Conservation (phyloP, 2,888 invertebrate genomes). For the Trissonchulus latispiculum region DNA sequence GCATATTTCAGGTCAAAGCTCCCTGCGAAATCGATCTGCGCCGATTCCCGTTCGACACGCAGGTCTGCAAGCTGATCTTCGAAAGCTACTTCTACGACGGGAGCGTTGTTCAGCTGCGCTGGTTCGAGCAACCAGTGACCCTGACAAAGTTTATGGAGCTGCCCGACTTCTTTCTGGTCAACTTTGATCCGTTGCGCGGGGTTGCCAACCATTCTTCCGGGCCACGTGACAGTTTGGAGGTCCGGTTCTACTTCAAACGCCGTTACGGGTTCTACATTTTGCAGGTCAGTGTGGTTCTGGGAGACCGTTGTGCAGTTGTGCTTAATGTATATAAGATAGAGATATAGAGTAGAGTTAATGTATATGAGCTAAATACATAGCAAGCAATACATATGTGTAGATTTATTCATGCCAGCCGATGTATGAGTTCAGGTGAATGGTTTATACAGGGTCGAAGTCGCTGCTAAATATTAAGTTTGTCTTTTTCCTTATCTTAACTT, state of each 20-base stretch:
- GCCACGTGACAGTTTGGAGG: conserved; percentile 33
- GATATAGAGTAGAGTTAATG: too few relatives aligned
- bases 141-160: conserved; percentile 40
- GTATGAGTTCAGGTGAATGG: too few relatives aligned
- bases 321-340: too few relatives aligned
- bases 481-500: too few relatives aligned
- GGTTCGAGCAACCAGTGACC: conserved; percentile 42
- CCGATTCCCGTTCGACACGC: conserved; percentile 40
- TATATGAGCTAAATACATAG: too few relatives aligned
- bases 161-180: conserved; percentile 42
- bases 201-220: conserved; percentile 33
- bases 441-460: too few relatives aligned
- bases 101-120: conserved; percentile 29
- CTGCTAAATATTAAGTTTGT: too few relatives aligned
- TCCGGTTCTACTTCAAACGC: conserved; percentile 40
- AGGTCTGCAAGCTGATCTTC: conserved; percentile 35
- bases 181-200: conserved; percentile 33
- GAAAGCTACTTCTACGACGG: conserved; percentile 40
- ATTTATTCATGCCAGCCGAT: too few relatives aligned
- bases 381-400: too few relatives aligned
- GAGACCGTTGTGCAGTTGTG: too few relatives aligned
- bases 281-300: conserved; percentile 7
- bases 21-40: conserved; percentile 39
- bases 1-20: conserved; percentile 35
- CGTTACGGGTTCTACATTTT: conserved; percentile 42